phyloP scores from a whole-genome alignment of 2,797 vertebrate genomes.

The Chromis chromis region DNA sequence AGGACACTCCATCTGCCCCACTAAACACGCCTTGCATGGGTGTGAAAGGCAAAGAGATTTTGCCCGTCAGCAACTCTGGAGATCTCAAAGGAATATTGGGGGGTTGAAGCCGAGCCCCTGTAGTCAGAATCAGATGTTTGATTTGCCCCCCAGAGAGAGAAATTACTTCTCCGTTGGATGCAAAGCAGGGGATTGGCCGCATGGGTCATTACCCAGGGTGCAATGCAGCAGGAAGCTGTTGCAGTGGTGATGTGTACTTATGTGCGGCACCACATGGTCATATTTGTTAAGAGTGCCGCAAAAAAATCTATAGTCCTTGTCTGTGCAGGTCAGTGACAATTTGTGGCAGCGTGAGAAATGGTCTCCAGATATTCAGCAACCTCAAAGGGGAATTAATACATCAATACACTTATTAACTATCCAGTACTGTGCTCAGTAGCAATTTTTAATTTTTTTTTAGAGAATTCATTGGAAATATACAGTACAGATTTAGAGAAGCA shows the following conservation, averaged over 20 bases:
- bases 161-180: conserved; percentile 71
- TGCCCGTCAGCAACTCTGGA: conserved; percentile 74
- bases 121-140: conserved; percentile 79
- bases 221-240: conserved; percentile 71
- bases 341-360: conserved; percentile 35
- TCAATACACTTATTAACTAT: conserved; percentile 32
- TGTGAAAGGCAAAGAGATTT: conserved; percentile 62
- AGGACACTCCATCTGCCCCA: conserved; percentile 75
- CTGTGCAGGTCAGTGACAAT: conserved; percentile 60
- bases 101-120: conserved; percentile 62
- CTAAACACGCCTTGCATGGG: conserved; percentile 61
- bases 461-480: neutral
- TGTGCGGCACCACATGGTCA: conserved; percentile 42
- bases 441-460: neutral
- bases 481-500: too few relatives aligned
- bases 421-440: neutral
- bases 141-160: conserved; percentile 77
- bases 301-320: conserved; percentile 62
- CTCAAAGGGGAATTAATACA: conserved; percentile 24
- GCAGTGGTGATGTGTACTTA: conserved; percentile 52
- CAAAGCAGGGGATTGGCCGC: conserved; percentile 70
- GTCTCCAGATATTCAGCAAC: conserved; percentile 18
- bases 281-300: conserved; percentile 30
- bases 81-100: conserved; percentile 72
- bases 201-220: conserved; percentile 80